Evolutionary conservation across 2,797 vertebrate species (phyloP).

Genomic region (Pteronotus mesoamericanus): DNA sequence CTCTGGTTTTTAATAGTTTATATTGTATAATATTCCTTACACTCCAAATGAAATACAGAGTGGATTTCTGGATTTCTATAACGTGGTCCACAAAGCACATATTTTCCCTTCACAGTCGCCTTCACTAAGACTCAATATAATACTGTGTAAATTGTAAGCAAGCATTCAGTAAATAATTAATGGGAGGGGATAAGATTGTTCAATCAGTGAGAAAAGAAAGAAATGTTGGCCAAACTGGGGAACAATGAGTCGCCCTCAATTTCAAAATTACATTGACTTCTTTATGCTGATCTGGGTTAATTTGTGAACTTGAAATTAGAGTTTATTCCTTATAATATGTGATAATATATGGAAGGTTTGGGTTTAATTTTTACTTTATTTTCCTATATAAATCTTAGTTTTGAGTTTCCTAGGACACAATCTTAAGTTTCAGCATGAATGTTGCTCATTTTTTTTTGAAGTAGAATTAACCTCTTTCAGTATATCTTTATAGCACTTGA

Average conservation of each 20-base stretch:
- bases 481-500: constrained; percentile 22
- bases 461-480: constrained; percentile 37
- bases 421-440: constrained; percentile 7
- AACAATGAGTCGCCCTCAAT: background rate
- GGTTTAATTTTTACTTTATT: constrained; percentile 39
- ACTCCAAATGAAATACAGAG: constrained; percentile 30
- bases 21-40: constrained; percentile 28
- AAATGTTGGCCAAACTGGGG: constrained; percentile 26
- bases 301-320: constrained; percentile 46
- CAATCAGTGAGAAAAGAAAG: constrained; percentile 14
- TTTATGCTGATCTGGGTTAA: constrained; percentile 29
- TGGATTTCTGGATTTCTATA: constrained; percentile 49
- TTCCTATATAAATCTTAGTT: constrained; percentile 22
- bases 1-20: constrained; percentile 9
- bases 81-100: background rate
- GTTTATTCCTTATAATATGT: constrained; percentile 28
- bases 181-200: background rate
- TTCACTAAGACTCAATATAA: background rate
- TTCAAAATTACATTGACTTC: background rate
- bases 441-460: constrained; percentile 44
- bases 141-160: constrained; percentile 15
- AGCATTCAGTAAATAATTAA: constrained; percentile 26
- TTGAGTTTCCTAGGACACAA: constrained; percentile 30
- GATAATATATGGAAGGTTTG: constrained; percentile 16
- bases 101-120: background rate